Percentiles rank a stretch among this genome's conserved stretches.
Evolutionary conservation across 2,113 vertebrate species (phyloP).

Genomic region (Salvelinus alpinus): DNA sequence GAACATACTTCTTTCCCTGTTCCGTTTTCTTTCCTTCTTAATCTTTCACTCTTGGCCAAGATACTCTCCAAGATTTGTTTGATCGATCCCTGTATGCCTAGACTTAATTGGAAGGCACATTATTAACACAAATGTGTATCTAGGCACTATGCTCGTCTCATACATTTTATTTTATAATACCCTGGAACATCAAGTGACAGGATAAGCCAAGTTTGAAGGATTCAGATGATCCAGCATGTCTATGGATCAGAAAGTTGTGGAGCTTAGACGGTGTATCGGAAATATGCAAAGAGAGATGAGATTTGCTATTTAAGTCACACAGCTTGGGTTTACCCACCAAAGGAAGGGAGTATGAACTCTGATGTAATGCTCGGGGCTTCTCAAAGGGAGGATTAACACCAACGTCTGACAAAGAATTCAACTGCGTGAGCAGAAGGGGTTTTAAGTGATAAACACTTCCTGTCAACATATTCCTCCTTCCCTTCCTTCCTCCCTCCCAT

Average conservation of each 20-base stretch:
- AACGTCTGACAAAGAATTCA: slow-evolving; percentile 45
- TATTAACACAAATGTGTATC: not conserved
- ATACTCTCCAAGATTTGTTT: not conserved
- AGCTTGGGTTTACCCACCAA: not conserved
- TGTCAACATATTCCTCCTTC: slow-evolving; percentile 18
- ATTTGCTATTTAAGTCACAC: slow-evolving; percentile 33
- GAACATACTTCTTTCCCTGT: no score
- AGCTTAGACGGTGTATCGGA: slow-evolving; percentile 37
- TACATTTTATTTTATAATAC: slow-evolving; percentile 24
- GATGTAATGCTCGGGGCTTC: slow-evolving; percentile 20
- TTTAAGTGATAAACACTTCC: slow-evolving; percentile 21
- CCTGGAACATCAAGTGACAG: slow-evolving; percentile 33
- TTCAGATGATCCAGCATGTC: slow-evolving; percentile 44
- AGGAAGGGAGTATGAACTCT: slow-evolving; percentile 23
- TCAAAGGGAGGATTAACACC: slow-evolving; percentile 38
- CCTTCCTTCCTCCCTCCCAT: not conserved
- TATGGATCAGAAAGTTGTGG: slow-evolving; percentile 40
- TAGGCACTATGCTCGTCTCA: slow-evolving; percentile 20
- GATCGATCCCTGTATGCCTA: no score
- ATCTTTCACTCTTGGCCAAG: slow-evolving; percentile 37
- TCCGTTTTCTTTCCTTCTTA: not conserved
- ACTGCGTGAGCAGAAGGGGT: slow-evolving; percentile 40
- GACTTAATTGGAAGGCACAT: slow-evolving; percentile 30
- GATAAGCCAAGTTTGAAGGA: slow-evolving; percentile 23
- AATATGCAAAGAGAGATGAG: slow-evolving; percentile 24